Evolutionary conservation across 2,113 vertebrate species (phyloP).

Genomic region (Salvelinus namaycush): DNA sequence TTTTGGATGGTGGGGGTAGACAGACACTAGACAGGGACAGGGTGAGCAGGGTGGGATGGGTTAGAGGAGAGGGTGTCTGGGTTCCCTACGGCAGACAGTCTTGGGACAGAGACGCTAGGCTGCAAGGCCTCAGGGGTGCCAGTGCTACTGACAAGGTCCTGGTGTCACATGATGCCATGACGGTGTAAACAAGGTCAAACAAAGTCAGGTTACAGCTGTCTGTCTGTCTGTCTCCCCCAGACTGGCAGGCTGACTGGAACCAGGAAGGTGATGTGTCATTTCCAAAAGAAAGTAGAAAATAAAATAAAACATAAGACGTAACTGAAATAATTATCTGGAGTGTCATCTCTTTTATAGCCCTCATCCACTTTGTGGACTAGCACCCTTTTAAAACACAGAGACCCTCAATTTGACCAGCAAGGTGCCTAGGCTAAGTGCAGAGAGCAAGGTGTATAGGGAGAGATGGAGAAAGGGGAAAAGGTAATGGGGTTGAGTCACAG

Average conservation of each 20-base stretch:
- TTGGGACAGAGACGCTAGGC: slow-evolving; percentile 43
- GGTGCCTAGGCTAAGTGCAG: no score
- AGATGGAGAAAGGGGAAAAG: no score
- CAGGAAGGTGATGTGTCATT: neutral
- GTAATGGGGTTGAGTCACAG: no score
- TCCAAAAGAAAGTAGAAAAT: no score
- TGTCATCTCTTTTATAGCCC: no score
- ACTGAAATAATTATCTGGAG: no score
- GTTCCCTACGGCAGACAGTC: slow-evolving; percentile 33
- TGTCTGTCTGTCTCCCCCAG: neutral
- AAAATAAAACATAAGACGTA: no score
- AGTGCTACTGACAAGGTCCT: slow-evolving; percentile 62
- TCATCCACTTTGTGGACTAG: no score
- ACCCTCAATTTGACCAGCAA: no score
- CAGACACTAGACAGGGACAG: slow-evolving; percentile 15
- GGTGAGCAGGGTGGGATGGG: slow-evolving; percentile 22
- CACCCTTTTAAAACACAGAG: no score
- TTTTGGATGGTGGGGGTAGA: neutral
- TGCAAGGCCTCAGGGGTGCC: slow-evolving; percentile 48
- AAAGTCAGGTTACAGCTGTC: slow-evolving; percentile 55
- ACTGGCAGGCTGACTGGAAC: neutral
- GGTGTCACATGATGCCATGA: slow-evolving; percentile 52
- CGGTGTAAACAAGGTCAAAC: slow-evolving; percentile 70
- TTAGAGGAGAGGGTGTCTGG: slow-evolving; percentile 5
- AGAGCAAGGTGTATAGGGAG: no score